A percentile compares a stretch with the other conserved stretches of the same genome.
Evolutionary conservation across 1,140 invertebrate genomes (phyloP).

Genomic region (fruit fly (Drosophila melanogaster)): DNA sequence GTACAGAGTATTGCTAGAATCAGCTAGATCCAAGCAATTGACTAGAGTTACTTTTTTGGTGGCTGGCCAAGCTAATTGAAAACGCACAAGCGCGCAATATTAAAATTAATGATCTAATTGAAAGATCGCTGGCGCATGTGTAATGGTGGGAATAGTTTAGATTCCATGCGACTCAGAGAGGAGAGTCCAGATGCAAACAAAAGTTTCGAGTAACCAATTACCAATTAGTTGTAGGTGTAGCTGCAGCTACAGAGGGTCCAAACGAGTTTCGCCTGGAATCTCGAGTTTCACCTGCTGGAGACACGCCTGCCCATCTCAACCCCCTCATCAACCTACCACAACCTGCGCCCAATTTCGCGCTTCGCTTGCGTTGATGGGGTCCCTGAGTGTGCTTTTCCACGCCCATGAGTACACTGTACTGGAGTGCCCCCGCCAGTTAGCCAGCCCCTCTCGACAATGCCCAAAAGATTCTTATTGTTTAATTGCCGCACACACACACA

Average conservation of each 20-base stretch:
- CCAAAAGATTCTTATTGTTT: slow-evolving; percentile 62
- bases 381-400: slow-evolving; percentile 57
- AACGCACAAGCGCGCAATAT: slow-evolving; percentile 64
- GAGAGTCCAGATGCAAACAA: slow-evolving; percentile 48
- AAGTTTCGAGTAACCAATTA: slow-evolving; percentile 12
- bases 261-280: slow-evolving; percentile 16
- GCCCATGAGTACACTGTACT: slow-evolving; percentile 54
- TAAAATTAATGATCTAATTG: slow-evolving; percentile 80
- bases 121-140: slow-evolving; percentile 50
- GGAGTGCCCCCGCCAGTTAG: slow-evolving; percentile 27
- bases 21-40: too few relatives aligned
- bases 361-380: slow-evolving; percentile 59
- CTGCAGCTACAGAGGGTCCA: slow-evolving; percentile 5
- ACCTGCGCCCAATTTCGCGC: slow-evolving; percentile 68
- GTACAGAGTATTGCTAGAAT: not conserved
- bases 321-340: slow-evolving; percentile 20
- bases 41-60: slow-evolving; percentile 30
- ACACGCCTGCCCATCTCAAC: slow-evolving; percentile 19
- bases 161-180: slow-evolving; percentile 41
- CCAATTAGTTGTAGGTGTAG: not conserved
- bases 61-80: slow-evolving; percentile 56
- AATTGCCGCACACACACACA: slow-evolving; percentile 56
- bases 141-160: slow-evolving; percentile 34
- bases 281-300: slow-evolving; percentile 52
- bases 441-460: not conserved